Evolutionary conservation across 2,113 vertebrate species (phyloP), one percentile per base, ranked within the genome.

Genomic region (Ardeotis arabs): DNA sequence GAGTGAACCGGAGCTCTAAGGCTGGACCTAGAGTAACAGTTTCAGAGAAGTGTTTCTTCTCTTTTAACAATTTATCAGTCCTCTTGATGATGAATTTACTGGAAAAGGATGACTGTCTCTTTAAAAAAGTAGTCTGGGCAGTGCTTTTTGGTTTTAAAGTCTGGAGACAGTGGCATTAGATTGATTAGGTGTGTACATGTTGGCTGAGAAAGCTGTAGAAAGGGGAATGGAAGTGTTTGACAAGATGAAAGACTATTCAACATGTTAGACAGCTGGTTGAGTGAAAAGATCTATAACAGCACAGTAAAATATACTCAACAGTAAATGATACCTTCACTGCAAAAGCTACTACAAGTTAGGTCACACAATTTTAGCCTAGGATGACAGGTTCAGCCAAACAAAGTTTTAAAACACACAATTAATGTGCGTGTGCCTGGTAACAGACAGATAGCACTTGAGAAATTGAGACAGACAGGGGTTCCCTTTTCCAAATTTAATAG

Each of bases 91-190:
- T 90, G 74, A 94, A 95, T 95, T 91, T 87, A 87, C 77, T 56
- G 69, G 39, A 94, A 96, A 97, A 95, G 68, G 45, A 94, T 49
- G 76, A 44, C 90, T 97, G 92, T 94, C 95, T 97, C 97, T 98
- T 98, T 98, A 98, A 98, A 97, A 97, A 95, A 97, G 96, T 84
- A 90, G 95, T 85, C 75, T 95, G 97, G 96, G 95, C 97, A 91
- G 93, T 79, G 96, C 77, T 95, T 98, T 96, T 73, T 97, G 98
- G 95, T 93, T 97, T 95, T 96, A 81, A 98, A 98, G 98, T 96
- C 97, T 98, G 98, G 97, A 98, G 98, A 98, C 98, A 98, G 98
- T 97, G 98, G 98, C 98, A 96, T 92, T 97, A 98, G 98, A 98
- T 98, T 98, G 98, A 99, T 98, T 98, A 98, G 98, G 98, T 97